Percentiles rank a stretch among this genome's conserved stretches.
These are phyloP conservation scores for Notospermus geniculatus DNA, from an alignment of 1,140 invertebrate species.

Conservation along the genomic window DNA sequence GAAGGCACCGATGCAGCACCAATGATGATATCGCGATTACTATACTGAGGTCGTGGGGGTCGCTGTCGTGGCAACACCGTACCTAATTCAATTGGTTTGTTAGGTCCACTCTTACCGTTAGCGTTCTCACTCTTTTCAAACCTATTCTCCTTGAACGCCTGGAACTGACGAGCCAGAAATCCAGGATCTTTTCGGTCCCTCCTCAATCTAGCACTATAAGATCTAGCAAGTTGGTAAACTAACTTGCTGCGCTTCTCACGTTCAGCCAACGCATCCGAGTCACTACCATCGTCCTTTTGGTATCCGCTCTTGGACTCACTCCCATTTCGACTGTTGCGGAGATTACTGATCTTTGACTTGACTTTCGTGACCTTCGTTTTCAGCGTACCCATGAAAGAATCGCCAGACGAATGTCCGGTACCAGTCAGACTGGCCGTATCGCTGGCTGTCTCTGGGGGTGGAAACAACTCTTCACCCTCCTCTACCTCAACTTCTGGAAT, in stretches of 20 bases:
- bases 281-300: slow-evolving; percentile 5
- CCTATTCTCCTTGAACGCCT: not conserved
- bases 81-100: slow-evolving; percentile 10
- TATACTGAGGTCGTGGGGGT: not conserved
- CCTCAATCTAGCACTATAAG: not conserved
- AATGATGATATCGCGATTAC: not conserved
- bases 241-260: not conserved
- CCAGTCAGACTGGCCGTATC: not conserved
- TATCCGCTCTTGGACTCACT: not conserved
- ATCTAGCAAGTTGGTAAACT: not conserved
- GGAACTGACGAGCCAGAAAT: too few relatives aligned
- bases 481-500: not conserved
- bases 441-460: not conserved
- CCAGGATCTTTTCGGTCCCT: not conserved
- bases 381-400: not conserved
- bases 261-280: not conserved
- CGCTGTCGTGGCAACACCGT: not conserved
- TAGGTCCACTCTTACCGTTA: not conserved
- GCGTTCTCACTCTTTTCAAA: too few relatives aligned
- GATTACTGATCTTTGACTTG: not conserved
- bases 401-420: too few relatives aligned
- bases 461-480: not conserved
- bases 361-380: slow-evolving; percentile 3
- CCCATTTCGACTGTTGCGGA: not conserved
- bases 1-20: not conserved